phyloP scores from a whole-genome alignment of 2,113 vertebrate species.

The Rutilus rutilus region DNA sequence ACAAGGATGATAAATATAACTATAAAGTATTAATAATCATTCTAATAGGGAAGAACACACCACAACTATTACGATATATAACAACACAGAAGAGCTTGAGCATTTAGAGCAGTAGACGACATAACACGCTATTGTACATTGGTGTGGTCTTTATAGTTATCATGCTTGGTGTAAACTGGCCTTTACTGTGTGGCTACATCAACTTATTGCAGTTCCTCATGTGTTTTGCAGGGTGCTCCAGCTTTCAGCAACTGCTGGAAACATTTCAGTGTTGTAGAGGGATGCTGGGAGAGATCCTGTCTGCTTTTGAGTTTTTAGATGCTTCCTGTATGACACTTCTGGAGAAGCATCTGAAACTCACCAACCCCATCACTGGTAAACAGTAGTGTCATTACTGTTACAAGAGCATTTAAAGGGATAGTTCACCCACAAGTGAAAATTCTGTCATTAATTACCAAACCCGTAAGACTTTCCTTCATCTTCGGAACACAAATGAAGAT shows the following conservation, averaged over 20 bases:
- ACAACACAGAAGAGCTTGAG: background rate
- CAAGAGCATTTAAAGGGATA: background rate
- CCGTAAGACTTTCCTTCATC: no score
- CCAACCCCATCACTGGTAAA: slow-evolving; percentile 86
- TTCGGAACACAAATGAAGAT: no score
- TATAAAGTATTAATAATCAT: background rate
- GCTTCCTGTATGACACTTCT: slow-evolving; percentile 87
- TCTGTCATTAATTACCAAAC: no score
- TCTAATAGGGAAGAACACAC: background rate
- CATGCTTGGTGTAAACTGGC: no score
- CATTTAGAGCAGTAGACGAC: no score
- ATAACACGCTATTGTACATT: background rate
- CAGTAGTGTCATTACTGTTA: background rate
- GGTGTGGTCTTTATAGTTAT: background rate
- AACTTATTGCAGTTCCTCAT: background rate
- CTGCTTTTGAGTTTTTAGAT: slow-evolving; percentile 94
- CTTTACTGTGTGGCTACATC: background rate
- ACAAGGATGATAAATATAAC: background rate
- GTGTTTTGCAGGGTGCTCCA: slow-evolving; percentile 81
- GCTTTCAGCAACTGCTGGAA: slow-evolving; percentile 84
- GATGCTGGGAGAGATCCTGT: slow-evolving; percentile 93
- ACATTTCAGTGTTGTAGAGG: slow-evolving; percentile 84
- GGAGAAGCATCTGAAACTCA: slow-evolving; percentile 82
- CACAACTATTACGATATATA: background rate
- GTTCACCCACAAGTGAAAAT: no score